Conservation (phyloP, 2,113 vertebrate genomes). For the Rana temporaria region DNA sequence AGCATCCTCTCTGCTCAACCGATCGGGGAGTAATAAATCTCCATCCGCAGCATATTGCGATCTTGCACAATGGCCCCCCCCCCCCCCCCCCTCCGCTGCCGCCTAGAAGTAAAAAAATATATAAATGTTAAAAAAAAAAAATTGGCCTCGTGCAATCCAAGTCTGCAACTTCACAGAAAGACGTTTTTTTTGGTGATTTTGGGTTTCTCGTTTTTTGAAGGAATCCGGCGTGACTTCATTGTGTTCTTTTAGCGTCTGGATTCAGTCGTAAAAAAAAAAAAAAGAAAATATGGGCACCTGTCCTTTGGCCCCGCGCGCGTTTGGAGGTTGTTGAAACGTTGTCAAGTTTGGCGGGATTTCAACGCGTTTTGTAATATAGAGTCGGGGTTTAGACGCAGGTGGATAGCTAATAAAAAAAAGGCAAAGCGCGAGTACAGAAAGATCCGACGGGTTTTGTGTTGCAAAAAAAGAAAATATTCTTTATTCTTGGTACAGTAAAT, state of each 20-base stretch:
- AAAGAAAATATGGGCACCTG: conserved; percentile 1
- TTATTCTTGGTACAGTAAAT: too few relatives aligned
- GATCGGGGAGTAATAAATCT: conserved; percentile 30
- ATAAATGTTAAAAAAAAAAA: too few relatives aligned
- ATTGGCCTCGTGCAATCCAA: background rate
- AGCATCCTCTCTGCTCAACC: conserved; percentile 25
- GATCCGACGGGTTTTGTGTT: too few relatives aligned
- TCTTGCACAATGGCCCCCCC: conserved; percentile 31
- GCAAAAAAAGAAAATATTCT: too few relatives aligned
- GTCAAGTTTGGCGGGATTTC: background rate
- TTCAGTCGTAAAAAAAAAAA: conserved; percentile 3
- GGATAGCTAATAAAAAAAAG: background rate
- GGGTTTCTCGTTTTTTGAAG: conserved; percentile 26
- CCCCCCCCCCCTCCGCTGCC: too few relatives aligned
- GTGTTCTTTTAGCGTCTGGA: conserved; percentile 16
- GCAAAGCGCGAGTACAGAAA: too few relatives aligned
- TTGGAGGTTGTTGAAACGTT: background rate
- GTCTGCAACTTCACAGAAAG: background rate
- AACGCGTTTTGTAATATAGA: background rate
- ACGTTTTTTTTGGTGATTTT: conserved; percentile 5
- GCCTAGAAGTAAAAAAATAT: conserved; percentile 9
- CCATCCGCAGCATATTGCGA: background rate
- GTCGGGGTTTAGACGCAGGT: background rate
- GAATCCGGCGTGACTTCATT: conserved; percentile 26
- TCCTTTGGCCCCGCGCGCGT: background rate